Evolutionary conservation across 2,888 invertebrate genomes (phyloP), one percentile per base, ranked within the genome.

Genomic region (Synanthedon formicaeformis): DNA sequence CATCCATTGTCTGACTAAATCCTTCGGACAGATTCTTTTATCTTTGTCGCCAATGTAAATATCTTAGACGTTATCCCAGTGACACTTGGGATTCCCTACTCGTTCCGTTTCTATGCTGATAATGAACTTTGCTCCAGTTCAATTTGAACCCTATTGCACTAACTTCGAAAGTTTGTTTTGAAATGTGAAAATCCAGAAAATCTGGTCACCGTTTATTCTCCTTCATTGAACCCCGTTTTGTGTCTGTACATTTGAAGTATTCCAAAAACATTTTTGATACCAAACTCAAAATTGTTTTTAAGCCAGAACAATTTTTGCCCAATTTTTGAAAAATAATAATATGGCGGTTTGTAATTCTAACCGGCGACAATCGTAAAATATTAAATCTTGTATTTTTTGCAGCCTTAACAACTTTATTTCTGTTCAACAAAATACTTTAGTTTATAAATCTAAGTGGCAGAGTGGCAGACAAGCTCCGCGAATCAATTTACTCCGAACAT

Each of bases 31-130:
- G 64, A 69, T 56, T 72, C 69, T 73, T 73, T 79, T 75, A 75
- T 77, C 74, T 76, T 67, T 64, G 70, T 68, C 67, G 66, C 59
- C 57, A 65, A 67, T 75, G 71, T 69, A 75, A 76, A 76, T 72
- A 72, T 65, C 58, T 60, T 59, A 62, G 61, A 64, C 63, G 58
- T 61, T 59, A 60, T 49, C 12, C 18, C 12, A 49, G 16, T 49
- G 23, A 49, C 49, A 12, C 18, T 18, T 12, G 12, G 49, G 18
- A 12, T 16, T 49, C 2, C 23, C 13, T 16, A 10, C 23, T 23
- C 16, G 13, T 13, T 18, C 23, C 12, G 23, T 23, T 16, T 16
- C 49, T 8, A 16, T 49, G 49, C 49, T 18, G 49, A 16, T 49
- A 49, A 49, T 16, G 11, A 49, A 49, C 49, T 10, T 45, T 14